Base-by-base conservation (phyloP, 2,888 invertebrate species). In the Polymixis flavicincta region DNA sequence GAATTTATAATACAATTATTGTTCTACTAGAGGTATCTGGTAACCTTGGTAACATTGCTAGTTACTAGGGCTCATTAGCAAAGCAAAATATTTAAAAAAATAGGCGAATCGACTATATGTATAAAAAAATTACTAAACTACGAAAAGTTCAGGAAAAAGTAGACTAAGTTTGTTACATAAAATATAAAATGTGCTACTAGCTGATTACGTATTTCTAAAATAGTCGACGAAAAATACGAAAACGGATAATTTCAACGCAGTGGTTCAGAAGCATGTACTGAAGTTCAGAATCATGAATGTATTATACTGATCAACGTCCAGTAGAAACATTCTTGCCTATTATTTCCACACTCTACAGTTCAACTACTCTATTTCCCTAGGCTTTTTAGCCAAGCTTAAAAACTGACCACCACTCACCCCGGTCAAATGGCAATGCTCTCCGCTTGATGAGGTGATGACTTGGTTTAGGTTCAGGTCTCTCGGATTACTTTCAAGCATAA, bases 401-500 rank as follows among this genome's bases (percentile, higher is more conserved):
- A 14, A 14, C 25, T 25, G 19, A 4, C 8, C 25, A 60, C 42
- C 8, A 14, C n/a, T 25, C 25, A 4, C 8, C 25, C 42, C 25
- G 17, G 4, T 48, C 19, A n/a, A 14, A n/a, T 13, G 32, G 17
- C 22, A 28, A 14, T 2, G 17, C 22, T 52, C 17, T 22, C 2
- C 48, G n/a, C 32, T 59, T 28, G 9, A 14, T 25, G 8, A 50
- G 32, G 42, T 22, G 50, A 32, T 32, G 19, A 63, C 55, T 32
- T 32, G 14, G n/a, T 74, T 66, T 67, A 48, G 52, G 25, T 68
- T 50, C 48, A 64, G 59, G 69, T 60, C 48, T 32, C n/a, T 48
- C 32, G 59, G 52, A 73, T 42, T 45, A 45, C 55, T 3, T 71
- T 32, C 14, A 25, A 78, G 71, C 52, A 57, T n/a, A 37, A 71